Percentiles rank a stretch among this genome's conserved stretches.
Evolutionary conservation across 1,140 invertebrate species (phyloP).

Genomic region (Drosophila lini): DNA sequence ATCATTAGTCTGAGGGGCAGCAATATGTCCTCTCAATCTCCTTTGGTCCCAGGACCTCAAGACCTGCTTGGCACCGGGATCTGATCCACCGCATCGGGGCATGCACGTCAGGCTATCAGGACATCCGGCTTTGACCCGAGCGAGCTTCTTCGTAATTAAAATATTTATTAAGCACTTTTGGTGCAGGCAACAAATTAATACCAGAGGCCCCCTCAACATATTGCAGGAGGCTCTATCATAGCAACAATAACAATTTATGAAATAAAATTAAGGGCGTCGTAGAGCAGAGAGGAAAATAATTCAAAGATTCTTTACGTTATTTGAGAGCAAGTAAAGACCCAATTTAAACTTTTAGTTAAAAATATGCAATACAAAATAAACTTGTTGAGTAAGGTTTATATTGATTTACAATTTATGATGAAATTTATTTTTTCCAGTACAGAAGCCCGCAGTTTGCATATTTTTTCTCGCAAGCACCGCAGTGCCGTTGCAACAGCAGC

Average conservation of each 20-base stretch:
- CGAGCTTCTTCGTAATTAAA: conserved; percentile 64
- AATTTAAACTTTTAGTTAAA: neutral
- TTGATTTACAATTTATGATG: too few relatives aligned
- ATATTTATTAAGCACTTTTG: conserved; percentile 79
- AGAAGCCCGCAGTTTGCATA: conserved; percentile 45
- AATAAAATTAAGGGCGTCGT: conserved; percentile 22
- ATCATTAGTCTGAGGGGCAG: conserved; percentile 22
- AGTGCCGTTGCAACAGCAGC: conserved; percentile 65
- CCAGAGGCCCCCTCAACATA: conserved; percentile 18
- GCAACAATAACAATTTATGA: conserved; percentile 31
- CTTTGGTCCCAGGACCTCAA: conserved; percentile 21
- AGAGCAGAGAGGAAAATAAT: neutral
- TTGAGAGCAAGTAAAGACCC: neutral
- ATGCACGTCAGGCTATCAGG: conserved; percentile 14
- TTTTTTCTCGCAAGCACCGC: conserved; percentile 36
- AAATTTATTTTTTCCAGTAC: conserved; percentile 14
- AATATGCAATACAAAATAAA: too few relatives aligned
- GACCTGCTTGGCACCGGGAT: conserved; percentile 33
- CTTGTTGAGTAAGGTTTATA: too few relatives aligned
- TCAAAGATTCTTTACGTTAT: neutral
- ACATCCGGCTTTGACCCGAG: conserved; percentile 20
- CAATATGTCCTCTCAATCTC: conserved; percentile 34
- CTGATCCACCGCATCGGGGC: conserved; percentile 29
- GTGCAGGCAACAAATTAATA: conserved; percentile 76
- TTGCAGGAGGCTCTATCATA: neutral